A percentile compares a stretch with the other conserved stretches of the same genome.
These are phyloP conservation scores for Centropus unirufus DNA, from an alignment of 2,113 vertebrate genomes.

Conservation along the genomic window DNA sequence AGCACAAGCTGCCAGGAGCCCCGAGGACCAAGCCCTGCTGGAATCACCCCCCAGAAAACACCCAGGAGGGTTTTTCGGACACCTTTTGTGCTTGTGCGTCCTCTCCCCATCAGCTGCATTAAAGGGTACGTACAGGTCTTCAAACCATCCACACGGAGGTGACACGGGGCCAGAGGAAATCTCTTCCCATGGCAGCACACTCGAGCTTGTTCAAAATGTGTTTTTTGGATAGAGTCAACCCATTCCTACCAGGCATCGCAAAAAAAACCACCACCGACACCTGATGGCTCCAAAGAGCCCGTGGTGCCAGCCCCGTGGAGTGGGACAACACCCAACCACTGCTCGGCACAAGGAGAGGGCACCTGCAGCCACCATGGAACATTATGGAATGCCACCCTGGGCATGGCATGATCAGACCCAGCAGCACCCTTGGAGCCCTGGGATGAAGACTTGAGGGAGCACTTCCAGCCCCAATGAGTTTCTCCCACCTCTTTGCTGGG, in stretches of 20 bases:
- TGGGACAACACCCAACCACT: background rate
- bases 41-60: background rate
- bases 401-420: background rate
- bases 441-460: background rate
- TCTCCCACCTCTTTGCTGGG: background rate
- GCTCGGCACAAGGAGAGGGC: background rate
- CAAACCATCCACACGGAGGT: background rate
- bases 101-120: background rate
- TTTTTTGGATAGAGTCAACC: background rate
- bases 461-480: background rate
- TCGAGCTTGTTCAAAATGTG: background rate
- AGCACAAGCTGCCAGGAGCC: fast-evolving
- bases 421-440: background rate
- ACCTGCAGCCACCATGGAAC: background rate
- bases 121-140: background rate
- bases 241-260: background rate
- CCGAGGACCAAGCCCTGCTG: background rate
- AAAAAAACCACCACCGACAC: background rate
- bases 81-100: constrained; percentile 13
- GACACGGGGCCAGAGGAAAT: background rate
- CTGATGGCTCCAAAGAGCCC: background rate
- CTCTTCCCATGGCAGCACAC: background rate
- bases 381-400: background rate
- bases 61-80: background rate
- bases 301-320: background rate